Evolutionary conservation across 2,888 invertebrate species (phyloP), one percentile per base, ranked within the genome.

Genomic region (Rhodophaea formosa): DNA sequence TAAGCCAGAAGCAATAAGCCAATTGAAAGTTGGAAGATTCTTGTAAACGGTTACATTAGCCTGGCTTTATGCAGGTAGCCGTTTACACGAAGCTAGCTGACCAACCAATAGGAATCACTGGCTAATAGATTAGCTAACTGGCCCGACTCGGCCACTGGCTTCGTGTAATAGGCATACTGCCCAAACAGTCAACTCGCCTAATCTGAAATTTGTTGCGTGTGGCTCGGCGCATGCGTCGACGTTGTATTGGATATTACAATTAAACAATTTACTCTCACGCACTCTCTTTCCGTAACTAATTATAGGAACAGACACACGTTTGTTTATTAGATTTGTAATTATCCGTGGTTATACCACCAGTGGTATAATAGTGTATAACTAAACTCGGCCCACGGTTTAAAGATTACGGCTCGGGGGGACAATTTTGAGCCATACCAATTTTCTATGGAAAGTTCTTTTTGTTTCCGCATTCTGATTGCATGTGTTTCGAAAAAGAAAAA

Each of bases 181-280:
- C 39, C n/a, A 6, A 6, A 1, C 39, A 39, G 3, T 39, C 8
- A 12, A 46, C 46, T 46, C 17, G 46, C 8, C 12, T 3, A 46
- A 16, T 46, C 12, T 46, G 23, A 46, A 46, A 5, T 64, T 63
- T 63, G 56, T 56, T 49, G 30, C 57, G 59, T 57, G 58, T 62
- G 61, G 57, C 56, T 61, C 67, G 61, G 57, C 56, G 62, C 67
- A 78, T 72, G 72, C 67, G 49, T 14, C 47, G 35, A 15, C 51
- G 32, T 32, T 17, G 51, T 12, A 16, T 74, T 77, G 73, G 76
- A 77, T 82, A 80, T 80, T 74, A 84, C 78, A 83, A 82, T 83
- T 82, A 84, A 80, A 82, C 78, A 80, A 84, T 85, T 86, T 82
- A 81, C 84, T 86, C 84, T 84, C 83, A 82, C 84, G 79, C 81